A percentile compares a stretch with the other conserved stretches of the same genome.
Evolutionary conservation across 2,888 invertebrate species (phyloP).

Genomic region (Lydus trimaculatus): DNA sequence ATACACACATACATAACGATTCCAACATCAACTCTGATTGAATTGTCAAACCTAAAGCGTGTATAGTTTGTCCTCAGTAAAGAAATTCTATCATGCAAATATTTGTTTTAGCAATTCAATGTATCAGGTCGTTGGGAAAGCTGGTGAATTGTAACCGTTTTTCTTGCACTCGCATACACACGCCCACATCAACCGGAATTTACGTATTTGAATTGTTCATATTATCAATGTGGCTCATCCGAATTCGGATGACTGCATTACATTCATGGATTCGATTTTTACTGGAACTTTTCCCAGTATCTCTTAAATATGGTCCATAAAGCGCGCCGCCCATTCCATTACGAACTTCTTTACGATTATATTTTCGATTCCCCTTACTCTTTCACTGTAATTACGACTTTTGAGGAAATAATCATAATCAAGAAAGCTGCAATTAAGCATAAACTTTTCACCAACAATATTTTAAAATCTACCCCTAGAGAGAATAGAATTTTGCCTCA

Average conservation of each 20-base stretch:
- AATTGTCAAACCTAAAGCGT: background rate
- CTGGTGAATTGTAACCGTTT: background rate
- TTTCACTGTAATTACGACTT: too few relatives aligned
- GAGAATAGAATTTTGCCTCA: background rate
- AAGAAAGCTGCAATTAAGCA: too few relatives aligned
- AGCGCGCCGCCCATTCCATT: background rate
- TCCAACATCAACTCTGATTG: background rate
- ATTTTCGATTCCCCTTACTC: too few relatives aligned
- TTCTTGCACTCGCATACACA: background rate
- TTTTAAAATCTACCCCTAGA: background rate
- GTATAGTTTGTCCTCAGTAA: background rate
- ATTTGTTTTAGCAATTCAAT: slow-evolving; percentile 16
- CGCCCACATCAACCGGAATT: background rate
- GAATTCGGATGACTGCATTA: slow-evolving; percentile 23
- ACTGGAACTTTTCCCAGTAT: background rate
- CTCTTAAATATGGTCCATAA: background rate
- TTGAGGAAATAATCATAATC: too few relatives aligned
- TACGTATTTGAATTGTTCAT: slow-evolving; percentile 8
- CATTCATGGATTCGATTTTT: slow-evolving; percentile 26
- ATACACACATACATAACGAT: too few relatives aligned
- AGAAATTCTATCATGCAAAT: slow-evolving; percentile 13
- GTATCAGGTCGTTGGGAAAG: background rate
- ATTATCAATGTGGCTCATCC: slow-evolving; percentile 5
- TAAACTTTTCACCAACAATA: background rate
- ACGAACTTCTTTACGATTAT: background rate